Evolutionary conservation across 1,140 invertebrate genomes (phyloP).

Genomic region (Sitophilus oryzae): DNA sequence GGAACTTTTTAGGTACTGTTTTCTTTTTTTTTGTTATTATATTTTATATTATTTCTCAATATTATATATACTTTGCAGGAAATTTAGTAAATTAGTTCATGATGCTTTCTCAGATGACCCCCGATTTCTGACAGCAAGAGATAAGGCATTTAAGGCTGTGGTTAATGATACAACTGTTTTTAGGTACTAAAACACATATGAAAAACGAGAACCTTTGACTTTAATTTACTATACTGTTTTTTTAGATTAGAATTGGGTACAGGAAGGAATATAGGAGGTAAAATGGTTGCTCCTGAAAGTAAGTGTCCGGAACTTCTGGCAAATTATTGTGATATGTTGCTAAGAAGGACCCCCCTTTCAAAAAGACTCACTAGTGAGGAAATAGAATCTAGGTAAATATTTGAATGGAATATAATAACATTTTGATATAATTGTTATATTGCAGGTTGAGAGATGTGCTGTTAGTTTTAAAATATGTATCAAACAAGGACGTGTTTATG

Average conservation of each 20-base stretch:
- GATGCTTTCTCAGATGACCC: constrained; percentile 97
- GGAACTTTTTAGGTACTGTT: constrained; percentile 64
- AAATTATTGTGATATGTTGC: constrained; percentile 99
- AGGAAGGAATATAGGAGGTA: constrained; percentile 53
- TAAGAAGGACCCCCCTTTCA: constrained; percentile 92
- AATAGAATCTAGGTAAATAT: constrained; percentile 71
- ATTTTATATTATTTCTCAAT: background rate
- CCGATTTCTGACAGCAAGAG: constrained; percentile 92
- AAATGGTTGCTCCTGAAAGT: constrained; percentile 75
- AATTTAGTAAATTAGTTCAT: constrained; percentile 86
- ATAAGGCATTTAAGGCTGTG: constrained; percentile 96
- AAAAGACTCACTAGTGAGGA: constrained; percentile 96
- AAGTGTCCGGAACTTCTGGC: constrained; percentile 98
- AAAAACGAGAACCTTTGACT: constrained; percentile 49
- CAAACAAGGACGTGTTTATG: constrained; percentile 99
- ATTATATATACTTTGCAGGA: constrained; percentile 44
- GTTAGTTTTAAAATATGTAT: constrained; percentile 96
- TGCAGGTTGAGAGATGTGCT: constrained; percentile 81
- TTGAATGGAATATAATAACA: background rate
- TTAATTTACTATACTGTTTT: background rate
- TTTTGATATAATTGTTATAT: background rate
- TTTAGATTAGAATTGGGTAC: constrained; percentile 65
- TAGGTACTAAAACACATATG: no score
- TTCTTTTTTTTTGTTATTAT: background rate
- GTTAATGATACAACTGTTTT: constrained; percentile 97